Evolutionary conservation across 2,797 vertebrate species (phyloP).

Genomic region (Sebastolobus alascanus): DNA sequence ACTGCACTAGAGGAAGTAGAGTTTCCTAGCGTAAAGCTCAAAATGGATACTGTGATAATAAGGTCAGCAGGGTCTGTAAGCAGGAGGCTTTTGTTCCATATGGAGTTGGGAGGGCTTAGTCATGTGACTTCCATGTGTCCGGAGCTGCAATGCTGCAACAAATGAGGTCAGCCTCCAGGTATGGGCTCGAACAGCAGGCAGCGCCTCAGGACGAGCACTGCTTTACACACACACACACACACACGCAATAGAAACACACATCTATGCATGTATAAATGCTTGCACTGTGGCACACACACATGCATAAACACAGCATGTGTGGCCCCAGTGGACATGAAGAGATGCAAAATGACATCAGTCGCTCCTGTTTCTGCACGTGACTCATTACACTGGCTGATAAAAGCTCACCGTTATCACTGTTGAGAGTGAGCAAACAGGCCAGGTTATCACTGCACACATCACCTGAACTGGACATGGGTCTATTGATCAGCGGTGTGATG

Average conservation of each 20-base stretch:
- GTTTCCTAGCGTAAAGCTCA: slow-evolving; percentile 5
- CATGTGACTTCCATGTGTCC: slow-evolving; percentile 75
- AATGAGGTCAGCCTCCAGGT: slow-evolving; percentile 81
- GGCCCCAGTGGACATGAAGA: slow-evolving; percentile 55
- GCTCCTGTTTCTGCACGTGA: slow-evolving; percentile 60
- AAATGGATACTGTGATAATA: slow-evolving; percentile 39
- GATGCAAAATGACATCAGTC: slow-evolving; percentile 72
- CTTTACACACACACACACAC: slow-evolving; percentile 29
- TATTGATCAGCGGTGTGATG: slow-evolving; percentile 60
- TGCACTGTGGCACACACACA: slow-evolving; percentile 2
- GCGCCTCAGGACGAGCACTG: slow-evolving; percentile 55
- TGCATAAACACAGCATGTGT: slow-evolving; percentile 18
- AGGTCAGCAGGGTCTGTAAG: slow-evolving; percentile 40
- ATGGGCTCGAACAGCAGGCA: slow-evolving; percentile 72
- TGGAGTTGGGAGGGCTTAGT: slow-evolving; percentile 55
- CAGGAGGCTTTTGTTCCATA: slow-evolving; percentile 56
- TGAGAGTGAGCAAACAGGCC: slow-evolving; percentile 48
- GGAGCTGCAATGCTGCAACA: slow-evolving; percentile 64
- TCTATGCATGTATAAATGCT: slow-evolving; percentile 12
- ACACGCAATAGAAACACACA: slow-evolving; percentile 33
- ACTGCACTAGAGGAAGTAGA: slow-evolving; percentile 5
- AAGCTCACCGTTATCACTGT: slow-evolving; percentile 36
- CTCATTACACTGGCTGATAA: slow-evolving; percentile 57
- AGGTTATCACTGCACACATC: slow-evolving; percentile 56
- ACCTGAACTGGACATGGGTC: slow-evolving; percentile 50